Base-by-base conservation (phyloP, 2,888 invertebrate species). In the Agrochola litura region DNA sequence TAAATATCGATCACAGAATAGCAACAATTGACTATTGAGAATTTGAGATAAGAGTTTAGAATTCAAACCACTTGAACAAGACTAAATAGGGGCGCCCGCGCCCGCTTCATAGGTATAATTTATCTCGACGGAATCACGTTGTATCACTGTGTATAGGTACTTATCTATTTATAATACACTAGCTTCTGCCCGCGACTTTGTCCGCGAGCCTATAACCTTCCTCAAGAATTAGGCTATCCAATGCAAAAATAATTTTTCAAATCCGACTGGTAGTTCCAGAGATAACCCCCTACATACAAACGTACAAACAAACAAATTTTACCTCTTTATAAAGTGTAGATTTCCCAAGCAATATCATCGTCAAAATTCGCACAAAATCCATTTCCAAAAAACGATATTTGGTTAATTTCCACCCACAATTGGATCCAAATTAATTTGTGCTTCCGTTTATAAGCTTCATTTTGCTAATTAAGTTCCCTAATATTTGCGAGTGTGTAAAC, bases 21-120 rank as follows among this genome's bases (percentile, higher is more conserved):
- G 4, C 46, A 61, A 65, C 65, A 54, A 76, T 70, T 70, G n/a
- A 12, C 46, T 30, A 58, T 60, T 49, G 3, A 9, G 3, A 49
- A 16, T 49, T 49, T 16, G 37, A 64, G 25, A 58, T 61, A 19
- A 9, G 37, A 52, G 10, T 61, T 76, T n/a, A 74, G 25, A 30
- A 77, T 77, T 61, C 73, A 71, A 71, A 73, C 22, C 67, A 77
- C n/a, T 82, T 67, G 16, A 72, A 69, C 8, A 1, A 66, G n/a
- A 49, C 64, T 60, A 58, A 46, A 86, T 65, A 61, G 70, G 49
- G 43, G 41, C 49, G 49, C 54, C n/a, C 56, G 49, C 63, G 52
- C 49, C n/a, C 56, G 43, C 63, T 68, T 25, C 54, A 68, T 46
- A 37, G 43, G 6, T 30, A n/a, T 46, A 65, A 72, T 82, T 65